Evolutionary conservation across 2,113 vertebrate genomes (phyloP).

Genomic region (Pomatorhinus ruficollis): DNA sequence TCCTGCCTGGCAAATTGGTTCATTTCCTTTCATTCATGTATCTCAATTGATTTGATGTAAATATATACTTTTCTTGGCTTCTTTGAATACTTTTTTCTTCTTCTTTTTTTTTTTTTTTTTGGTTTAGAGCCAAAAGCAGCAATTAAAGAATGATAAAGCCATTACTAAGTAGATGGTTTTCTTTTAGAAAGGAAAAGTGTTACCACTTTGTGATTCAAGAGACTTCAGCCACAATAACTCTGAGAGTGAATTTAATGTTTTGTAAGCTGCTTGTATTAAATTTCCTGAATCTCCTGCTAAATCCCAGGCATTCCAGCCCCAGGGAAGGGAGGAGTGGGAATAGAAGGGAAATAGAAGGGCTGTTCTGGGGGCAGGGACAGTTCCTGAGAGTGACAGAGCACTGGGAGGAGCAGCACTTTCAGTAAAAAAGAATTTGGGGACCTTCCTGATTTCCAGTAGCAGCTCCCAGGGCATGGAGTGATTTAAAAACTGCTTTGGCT

Average conservation of each 20-base stretch:
- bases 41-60: conserved; percentile 62
- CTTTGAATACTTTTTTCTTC: background rate
- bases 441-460: background rate
- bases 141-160: conserved; percentile 63
- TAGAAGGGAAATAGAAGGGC: background rate
- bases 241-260: background rate
- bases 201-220: background rate
- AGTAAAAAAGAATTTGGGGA: background rate
- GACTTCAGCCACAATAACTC: background rate
- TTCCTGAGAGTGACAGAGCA: background rate
- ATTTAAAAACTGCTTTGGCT: background rate
- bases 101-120: background rate
- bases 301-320: background rate
- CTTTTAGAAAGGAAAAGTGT: background rate
- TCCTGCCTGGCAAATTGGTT: conserved; percentile 58
- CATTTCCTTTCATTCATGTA: conserved; percentile 62
- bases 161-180: background rate
- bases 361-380: background rate
- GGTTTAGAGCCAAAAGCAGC: conserved; percentile 41
- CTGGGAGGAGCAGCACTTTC: background rate
- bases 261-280: background rate
- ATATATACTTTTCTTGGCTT: conserved; percentile 51
- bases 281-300: background rate
- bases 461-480: background rate
- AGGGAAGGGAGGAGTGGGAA: background rate